Base-by-base conservation (phyloP, 2,888 invertebrate species). In the Acronicta aceris region DNA sequence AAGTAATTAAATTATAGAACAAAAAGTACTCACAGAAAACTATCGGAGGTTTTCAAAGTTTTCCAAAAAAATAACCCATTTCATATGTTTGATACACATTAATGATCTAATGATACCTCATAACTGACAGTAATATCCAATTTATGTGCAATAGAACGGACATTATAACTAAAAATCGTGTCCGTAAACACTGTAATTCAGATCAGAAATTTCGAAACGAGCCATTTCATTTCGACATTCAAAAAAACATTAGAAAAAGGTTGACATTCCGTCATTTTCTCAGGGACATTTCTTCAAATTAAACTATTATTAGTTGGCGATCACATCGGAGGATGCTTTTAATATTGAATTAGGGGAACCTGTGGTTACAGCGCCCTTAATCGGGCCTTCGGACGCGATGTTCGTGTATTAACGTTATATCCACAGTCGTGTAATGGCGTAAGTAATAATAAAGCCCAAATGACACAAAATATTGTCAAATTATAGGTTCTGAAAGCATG, bases 391-490 rank as follows among this genome's bases (percentile, higher is more conserved):
- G 87, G 89, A 88, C 83, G 81, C 85, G 82, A 77, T 81, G 87
- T 88, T 87, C 88, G 85, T 84, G 89, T 93, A 92, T 93, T 91
- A 94, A 89, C 89, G 84, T 91, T 92, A 91, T 92, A 93, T 92
- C 93, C 90, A 90, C 90, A 89, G 87, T 85, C 89, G 82, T 84
- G 92, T 94, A 93, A 94, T 93, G 89, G 87, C 91, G 87, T 90
- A 92, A 92, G 94, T 94, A 94, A 94, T 94, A 93, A 93, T 92
- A 93, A 94, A 92, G 89, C 89, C 93, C 89, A 94, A 94, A 94
- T 94, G 94, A 94, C 94, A 94, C 94, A 94, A 94, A 94, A 94
- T 94, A 94, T 94, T 94, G 94, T 94, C 93, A 94, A 94, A 94
- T 94, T 94, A 94, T 94, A 94, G 93, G 90, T 88, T 92, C 89